Evolutionary conservation across 2,113 vertebrate genomes (phyloP), one percentile per base, ranked within the genome.

Genomic region (Carollia perspicillata): DNA sequence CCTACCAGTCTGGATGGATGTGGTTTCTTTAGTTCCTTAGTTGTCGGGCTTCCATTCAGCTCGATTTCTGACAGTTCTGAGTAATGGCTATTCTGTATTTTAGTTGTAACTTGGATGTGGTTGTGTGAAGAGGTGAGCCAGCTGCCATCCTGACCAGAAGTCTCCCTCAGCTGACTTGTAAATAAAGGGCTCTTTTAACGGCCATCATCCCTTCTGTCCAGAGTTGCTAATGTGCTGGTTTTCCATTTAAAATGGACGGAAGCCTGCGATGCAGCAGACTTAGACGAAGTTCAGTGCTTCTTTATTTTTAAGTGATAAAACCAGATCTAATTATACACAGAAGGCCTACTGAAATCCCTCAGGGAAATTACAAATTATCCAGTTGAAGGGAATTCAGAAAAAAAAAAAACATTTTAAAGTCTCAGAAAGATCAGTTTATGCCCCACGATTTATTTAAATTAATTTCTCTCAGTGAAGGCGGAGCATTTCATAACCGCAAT

Each of bases 231-330:
- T 23, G 47, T 51, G 95, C 12, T 2, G 86, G 71, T 92, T 95
- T 97, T 89, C 95, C 92, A 80, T 95, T 94, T 89, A 95, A 97
- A 97, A 96, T 0, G 1, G 97, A 95, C 49, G 65, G 90, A 97
- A 72, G 88, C 51, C 89, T 93, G 49, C 20, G 72, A 92, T 92
- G 85, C 60, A 90, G 84, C 66, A 94, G 85, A 85, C 83, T 71
- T 53, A 96, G 93, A 94, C 51, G 92, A 42, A 85, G 60, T 14
- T 66, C 18, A 58, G 47, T 0, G 7, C 10, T n/a, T 88, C 89
- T 55, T 49, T 6, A 42, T 22, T 44, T 90, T 16, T 74, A 35
- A 94, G 83, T 72, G 79, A 98, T 92, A 80, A 86, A 95, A 96
- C 95, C 80, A 68, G 0, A 1, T 92, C 97, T 97, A 96, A 96